Percentiles rank a stretch among this genome's conserved stretches.
Evolutionary conservation across 2,797 vertebrate species (phyloP).

Genomic region (Anguilla pacifica): DNA sequence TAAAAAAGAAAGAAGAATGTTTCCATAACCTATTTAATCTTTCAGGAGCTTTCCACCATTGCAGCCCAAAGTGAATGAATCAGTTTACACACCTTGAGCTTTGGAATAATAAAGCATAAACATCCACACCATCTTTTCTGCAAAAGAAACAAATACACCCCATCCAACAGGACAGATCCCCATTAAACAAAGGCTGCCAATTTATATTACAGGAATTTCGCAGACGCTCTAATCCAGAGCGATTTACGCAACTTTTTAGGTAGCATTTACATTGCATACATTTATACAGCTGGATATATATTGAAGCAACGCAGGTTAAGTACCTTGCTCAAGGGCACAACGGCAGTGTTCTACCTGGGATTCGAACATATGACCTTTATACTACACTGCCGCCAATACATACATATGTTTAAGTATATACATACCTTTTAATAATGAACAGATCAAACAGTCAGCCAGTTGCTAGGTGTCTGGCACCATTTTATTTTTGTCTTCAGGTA

Average conservation of each 20-base stretch:
- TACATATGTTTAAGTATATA: slow-evolving; percentile 33
- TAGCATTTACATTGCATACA: too few species aligned
- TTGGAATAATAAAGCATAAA: neutral
- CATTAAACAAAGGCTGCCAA: slow-evolving; percentile 12
- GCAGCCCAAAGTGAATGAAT: neutral
- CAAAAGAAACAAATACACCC: neutral
- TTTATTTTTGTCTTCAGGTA: slow-evolving; percentile 62
- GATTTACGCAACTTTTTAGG: too few species aligned
- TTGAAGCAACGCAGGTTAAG: too few species aligned
- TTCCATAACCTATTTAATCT: neutral
- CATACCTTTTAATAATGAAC: slow-evolving; percentile 68
- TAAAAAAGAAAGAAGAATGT: neutral
- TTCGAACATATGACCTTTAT: too few species aligned
- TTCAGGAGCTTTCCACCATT: neutral
- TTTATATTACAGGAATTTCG: neutral
- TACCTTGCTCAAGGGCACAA: too few species aligned
- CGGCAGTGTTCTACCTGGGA: too few species aligned
- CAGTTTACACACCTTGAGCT: neutral
- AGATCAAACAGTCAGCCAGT: slow-evolving; percentile 56
- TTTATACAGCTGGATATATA: too few species aligned
- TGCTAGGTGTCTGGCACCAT: slow-evolving; percentile 55
- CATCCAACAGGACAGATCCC: neutral
- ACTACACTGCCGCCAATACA: too few species aligned
- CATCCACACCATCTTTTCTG: neutral
- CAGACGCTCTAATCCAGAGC: too few species aligned